These are phyloP conservation scores for Cremastinae sp. DNA, from an alignment of 2,888 invertebrate genomes.

Conservation along the genomic window DNA sequence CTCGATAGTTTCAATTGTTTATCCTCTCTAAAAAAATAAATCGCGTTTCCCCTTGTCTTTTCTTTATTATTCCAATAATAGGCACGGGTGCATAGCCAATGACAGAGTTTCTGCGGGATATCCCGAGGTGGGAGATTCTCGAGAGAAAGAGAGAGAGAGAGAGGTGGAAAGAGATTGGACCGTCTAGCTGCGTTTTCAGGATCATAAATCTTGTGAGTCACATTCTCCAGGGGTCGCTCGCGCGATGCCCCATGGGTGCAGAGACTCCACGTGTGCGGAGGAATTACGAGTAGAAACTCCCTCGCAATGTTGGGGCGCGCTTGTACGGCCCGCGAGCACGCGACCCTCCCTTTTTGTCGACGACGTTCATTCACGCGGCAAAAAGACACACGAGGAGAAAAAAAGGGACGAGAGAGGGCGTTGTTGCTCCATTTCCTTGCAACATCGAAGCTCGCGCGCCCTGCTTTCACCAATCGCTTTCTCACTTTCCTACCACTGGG, in stretches of 20 bases:
- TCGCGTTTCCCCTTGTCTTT: slow-evolving; percentile 18
- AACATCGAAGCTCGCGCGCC: slow-evolving; percentile 31
- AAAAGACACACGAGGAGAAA: slow-evolving; percentile 14
- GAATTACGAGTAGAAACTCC: slow-evolving; percentile 69
- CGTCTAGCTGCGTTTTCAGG: slow-evolving; percentile 68
- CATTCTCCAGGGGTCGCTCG: slow-evolving; percentile 68
- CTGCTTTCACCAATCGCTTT: slow-evolving; percentile 29
- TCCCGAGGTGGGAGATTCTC: slow-evolving; percentile 65
- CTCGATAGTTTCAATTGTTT: too few relatives aligned
- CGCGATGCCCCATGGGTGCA: slow-evolving; percentile 69
- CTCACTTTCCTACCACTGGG: slow-evolving; percentile 47
- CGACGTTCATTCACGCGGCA: slow-evolving; percentile 66
- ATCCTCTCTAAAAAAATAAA: too few relatives aligned
- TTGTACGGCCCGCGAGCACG: slow-evolving; percentile 64
- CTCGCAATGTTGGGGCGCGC: slow-evolving; percentile 52
- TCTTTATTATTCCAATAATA: slow-evolving; percentile 42
- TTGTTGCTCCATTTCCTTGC: slow-evolving; percentile 15
- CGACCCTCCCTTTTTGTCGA: slow-evolving; percentile 33
- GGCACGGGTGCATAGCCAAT: neutral
- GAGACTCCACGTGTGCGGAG: slow-evolving; percentile 74
- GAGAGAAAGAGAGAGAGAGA: too few relatives aligned
- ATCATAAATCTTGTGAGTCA: slow-evolving; percentile 78
- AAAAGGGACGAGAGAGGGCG: neutral
- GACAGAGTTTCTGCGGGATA: slow-evolving; percentile 35
- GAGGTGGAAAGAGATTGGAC: slow-evolving; percentile 64